phyloP scores from a whole-genome alignment of 2,888 invertebrate genomes.

The Diplazon laetatorius region DNA sequence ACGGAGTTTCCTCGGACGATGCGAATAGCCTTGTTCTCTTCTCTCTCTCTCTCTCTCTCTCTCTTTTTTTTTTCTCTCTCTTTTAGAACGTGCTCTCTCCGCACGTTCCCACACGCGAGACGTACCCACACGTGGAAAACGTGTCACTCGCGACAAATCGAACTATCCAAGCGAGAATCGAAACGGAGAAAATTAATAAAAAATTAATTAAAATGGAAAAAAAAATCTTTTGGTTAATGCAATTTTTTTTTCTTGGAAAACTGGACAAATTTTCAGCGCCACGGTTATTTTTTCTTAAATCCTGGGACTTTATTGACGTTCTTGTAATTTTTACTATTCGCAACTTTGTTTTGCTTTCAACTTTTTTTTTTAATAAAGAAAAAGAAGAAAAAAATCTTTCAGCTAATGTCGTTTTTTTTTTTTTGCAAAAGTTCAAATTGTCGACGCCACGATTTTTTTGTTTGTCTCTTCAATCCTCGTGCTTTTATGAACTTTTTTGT shows the following conservation, averaged over 20 bases:
- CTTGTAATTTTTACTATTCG: too few species aligned
- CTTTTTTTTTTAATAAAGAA: neutral
- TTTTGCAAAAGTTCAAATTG: neutral
- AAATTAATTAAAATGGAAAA: constrained; percentile 7
- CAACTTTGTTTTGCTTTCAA: neutral
- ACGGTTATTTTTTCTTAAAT: neutral
- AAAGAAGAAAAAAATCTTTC: neutral
- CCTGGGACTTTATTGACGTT: too few species aligned
- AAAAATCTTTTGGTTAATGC: too few species aligned
- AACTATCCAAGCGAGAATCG: constrained; percentile 16
- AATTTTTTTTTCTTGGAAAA: too few species aligned
- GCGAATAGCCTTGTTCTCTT: constrained; percentile 59
- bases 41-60: too few species aligned
- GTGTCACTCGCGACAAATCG: constrained; percentile 32
- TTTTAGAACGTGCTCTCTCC: constrained; percentile 55
- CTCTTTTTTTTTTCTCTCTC: too few species aligned
- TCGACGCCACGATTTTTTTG: too few species aligned
- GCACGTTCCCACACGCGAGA: constrained; percentile 15
- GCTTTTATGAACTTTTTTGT: too few species aligned
- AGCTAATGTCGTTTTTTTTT: too few species aligned
- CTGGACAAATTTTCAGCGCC: neutral
- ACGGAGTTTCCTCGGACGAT: constrained; percentile 40
- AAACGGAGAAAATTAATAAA: constrained; percentile 4
- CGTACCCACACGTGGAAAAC: constrained; percentile 36
- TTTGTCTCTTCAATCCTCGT: neutral